Evolutionary conservation across 2,888 invertebrate species (phyloP).

Genomic region (Watsonalla binaria): DNA sequence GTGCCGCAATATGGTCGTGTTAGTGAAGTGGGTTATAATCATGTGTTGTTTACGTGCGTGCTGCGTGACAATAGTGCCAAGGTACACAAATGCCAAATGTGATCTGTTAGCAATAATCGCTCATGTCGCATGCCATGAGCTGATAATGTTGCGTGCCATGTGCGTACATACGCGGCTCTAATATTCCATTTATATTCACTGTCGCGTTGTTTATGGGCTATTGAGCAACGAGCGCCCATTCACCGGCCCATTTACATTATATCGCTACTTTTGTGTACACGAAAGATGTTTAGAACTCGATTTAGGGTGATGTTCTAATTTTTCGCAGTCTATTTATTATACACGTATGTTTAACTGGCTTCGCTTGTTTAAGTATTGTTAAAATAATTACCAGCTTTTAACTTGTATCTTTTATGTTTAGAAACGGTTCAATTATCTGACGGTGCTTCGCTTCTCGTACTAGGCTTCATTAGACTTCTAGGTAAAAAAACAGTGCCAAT

Average conservation of each 20-base stretch:
- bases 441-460: too few species aligned
- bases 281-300: conserved; percentile 27
- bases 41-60: conserved; percentile 12
- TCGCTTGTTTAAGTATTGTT: background rate
- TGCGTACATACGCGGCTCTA: conserved; percentile 50
- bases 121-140: conserved; percentile 41
- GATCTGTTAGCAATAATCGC: conserved; percentile 41
- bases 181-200: conserved; percentile 76
- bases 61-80: conserved; percentile 22
- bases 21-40: background rate
- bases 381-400: background rate
- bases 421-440: too few species aligned
- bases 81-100: conserved; percentile 38
- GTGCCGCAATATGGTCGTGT: background rate
- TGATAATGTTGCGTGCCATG: conserved; percentile 53
- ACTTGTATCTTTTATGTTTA: background rate
- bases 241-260: conserved; percentile 63
- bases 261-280: conserved; percentile 60
- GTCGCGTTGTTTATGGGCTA: conserved; percentile 71
- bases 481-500: too few species aligned
- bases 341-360: background rate
- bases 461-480: too few species aligned
- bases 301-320: conserved; percentile 47
- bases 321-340: conserved; percentile 11
- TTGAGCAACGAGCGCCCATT: conserved; percentile 67